Conservation (phyloP, 2,797 vertebrate genomes). For the Psittacula derbiana region DNA sequence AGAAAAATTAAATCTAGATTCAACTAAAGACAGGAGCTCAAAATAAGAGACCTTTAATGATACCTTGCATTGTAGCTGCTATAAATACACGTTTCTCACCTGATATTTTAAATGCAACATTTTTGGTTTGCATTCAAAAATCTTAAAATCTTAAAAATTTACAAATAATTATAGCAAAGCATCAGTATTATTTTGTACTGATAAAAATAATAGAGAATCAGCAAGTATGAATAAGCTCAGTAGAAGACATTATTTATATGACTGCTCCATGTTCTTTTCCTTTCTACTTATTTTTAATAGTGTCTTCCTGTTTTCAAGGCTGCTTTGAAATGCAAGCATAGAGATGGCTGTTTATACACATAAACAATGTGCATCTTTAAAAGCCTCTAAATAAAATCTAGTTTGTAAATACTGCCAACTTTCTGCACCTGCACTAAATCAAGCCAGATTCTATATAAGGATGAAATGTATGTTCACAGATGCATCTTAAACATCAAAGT, state of each 20-base stretch:
- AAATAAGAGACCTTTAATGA: neutral
- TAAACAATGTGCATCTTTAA: neutral
- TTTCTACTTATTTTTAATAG: neutral
- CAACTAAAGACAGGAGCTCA: neutral
- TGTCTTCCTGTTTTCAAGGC: neutral
- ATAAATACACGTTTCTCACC: neutral
- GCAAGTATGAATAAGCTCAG: neutral
- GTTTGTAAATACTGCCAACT: slow-evolving; percentile 1
- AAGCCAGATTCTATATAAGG: neutral
- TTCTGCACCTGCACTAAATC: slow-evolving; percentile 33
- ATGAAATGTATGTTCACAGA: slow-evolving; percentile 22
- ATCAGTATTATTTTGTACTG: neutral
- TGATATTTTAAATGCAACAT: neutral
- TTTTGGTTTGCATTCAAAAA: neutral
- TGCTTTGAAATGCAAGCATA: neutral
- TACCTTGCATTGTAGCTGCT: neutral
- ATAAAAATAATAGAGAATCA: neutral
- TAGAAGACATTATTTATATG: neutral
- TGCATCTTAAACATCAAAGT: slow-evolving; percentile 70
- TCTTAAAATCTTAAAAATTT: neutral
- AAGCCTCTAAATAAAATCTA: neutral
- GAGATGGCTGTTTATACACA: neutral
- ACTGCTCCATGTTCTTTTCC: neutral
- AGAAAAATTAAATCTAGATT: neutral
- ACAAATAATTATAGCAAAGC: neutral